phyloP scores from a whole-genome alignment of 2,113 vertebrate genomes.

The Dendropsophus ebraccatus region DNA sequence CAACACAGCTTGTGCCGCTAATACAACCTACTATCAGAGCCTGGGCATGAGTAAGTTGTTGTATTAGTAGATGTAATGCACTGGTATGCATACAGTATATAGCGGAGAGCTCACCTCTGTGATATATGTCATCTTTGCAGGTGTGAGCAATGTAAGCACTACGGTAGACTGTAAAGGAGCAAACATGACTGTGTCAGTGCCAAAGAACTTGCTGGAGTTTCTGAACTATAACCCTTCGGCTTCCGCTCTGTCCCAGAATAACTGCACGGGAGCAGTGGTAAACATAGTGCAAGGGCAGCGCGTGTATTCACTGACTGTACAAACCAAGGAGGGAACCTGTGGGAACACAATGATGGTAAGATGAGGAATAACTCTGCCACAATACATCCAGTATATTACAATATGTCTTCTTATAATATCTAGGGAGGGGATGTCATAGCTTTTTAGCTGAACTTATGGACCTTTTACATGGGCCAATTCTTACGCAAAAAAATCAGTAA shows the following conservation, averaged over 20 bases:
- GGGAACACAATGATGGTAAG: slow-evolving; percentile 34
- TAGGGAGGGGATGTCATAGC: too few relatives aligned
- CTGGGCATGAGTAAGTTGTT: slow-evolving; percentile 3
- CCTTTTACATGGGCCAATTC: too few relatives aligned
- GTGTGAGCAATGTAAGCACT: neutral
- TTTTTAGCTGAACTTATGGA: too few relatives aligned
- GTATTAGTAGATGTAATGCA: neutral
- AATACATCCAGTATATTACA: too few relatives aligned
- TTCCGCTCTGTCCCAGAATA: slow-evolving; percentile 8
- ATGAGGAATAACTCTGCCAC: too few relatives aligned
- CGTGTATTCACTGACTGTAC: slow-evolving; percentile 39
- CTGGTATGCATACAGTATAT: neutral
- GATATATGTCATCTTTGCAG: neutral
- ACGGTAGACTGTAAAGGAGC: neutral
- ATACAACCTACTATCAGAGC: slow-evolving; percentile 12
- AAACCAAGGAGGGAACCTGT: neutral
- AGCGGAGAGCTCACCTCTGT: neutral
- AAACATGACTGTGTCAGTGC: slow-evolving; percentile 44
- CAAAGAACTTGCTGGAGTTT: slow-evolving; percentile 40
- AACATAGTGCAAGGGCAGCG: neutral
- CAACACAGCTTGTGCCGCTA: neutral
- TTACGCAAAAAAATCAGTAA: too few relatives aligned
- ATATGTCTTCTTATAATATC: neutral
- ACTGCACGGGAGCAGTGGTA: slow-evolving; percentile 1
- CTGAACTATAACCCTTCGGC: slow-evolving; percentile 29